Evolutionary conservation across 2,888 invertebrate genomes (phyloP), one percentile per base, ranked within the genome.

Genomic region (Eucera pruinosa): DNA sequence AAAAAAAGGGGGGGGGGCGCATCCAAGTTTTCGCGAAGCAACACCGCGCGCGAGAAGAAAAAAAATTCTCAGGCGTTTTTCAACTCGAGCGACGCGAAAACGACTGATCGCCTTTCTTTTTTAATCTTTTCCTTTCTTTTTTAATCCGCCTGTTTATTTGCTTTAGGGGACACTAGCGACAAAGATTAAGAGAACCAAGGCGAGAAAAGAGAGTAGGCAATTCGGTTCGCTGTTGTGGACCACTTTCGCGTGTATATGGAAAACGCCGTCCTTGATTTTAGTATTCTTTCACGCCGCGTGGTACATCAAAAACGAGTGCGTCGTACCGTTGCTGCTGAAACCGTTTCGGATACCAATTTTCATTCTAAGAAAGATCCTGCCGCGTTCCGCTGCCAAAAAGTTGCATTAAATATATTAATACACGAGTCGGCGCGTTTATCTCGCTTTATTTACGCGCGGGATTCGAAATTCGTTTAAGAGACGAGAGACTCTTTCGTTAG

Each of bases 101-200:
- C 6, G 6, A 30, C 6, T 30, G 6, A 30, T n/a, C n/a, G n/a
- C n/a, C n/a, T n/a, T n/a, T n/a, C n/a, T n/a, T n/a, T n/a, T n/a
- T n/a, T n/a, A n/a, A 5, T 30, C 6, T 30, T 30, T 30, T 30
- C 6, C 30, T 30, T 30, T 30, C 6, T 30, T 52, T 11, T 23
- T 43, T 15, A n/a, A n/a, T n/a, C n/a, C n/a, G n/a, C n/a, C n/a
- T 60, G 90, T 90, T 90, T 89, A 82, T 90, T 89, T 89, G 86
- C 89, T 90, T 88, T 86, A 91, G 91, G 91, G 84, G 78, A 83
- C 80, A 67, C 66, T 85, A 76, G 72, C 85, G 66, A 83, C 84
- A 89, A 88, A 86, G 72, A 81, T 78, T 86, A 86, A 69, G 80
- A 84, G 87, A 85, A 75, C 81, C 73, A 83, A 82, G 76, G 78